Base-by-base conservation (phyloP, 2,888 invertebrate species). In the Rhagium mordax region DNA sequence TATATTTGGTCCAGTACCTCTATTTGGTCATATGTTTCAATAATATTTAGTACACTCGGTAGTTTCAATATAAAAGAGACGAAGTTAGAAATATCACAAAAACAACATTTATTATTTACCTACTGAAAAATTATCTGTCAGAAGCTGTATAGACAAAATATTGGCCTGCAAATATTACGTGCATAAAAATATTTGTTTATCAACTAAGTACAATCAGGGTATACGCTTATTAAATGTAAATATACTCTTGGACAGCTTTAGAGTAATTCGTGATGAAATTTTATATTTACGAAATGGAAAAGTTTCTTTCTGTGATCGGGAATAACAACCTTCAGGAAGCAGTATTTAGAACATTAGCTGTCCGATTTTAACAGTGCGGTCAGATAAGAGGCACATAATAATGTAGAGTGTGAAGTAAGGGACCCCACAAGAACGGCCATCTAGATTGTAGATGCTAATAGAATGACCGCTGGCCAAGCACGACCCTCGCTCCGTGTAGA, bases 391-490 rank as follows among this genome's bases (percentile, higher is more conserved):
- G 78, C 78, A 83, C 83, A 83, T 84, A 83, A 85, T 85, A 84
- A 84, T 83, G 85, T 82, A 81, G 81, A 84, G 84, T 84, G 84
- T 83, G 83, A 86, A 86, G 84, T 85, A 84, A 85, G 85, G 85
- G 85, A 78, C 77, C 81, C 83, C 81, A 83, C 87, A 87, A 87
- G 87, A 87, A 87, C 86, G 85, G 83, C 83, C 87, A 88, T 88
- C 87, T 88, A 87, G 88, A 88, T 88, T 87, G 85, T 86, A 86
- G 87, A 88, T 88, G 87, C 86, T 88, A 88, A 88, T 88, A 88
- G 87, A 88, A 88, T 88, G 87, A 86, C 87, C 87, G 84, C 84
- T 85, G 85, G 84, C 86, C 85, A 84, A 77, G 77, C 78, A 77
- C 82, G 80, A 83, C 82, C 81, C 83, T 83, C 83, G 79, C 78